Evolutionary conservation across 2,113 vertebrate genomes (phyloP), one percentile per base, ranked within the genome.

Genomic region (Erinaceus europaeus): DNA sequence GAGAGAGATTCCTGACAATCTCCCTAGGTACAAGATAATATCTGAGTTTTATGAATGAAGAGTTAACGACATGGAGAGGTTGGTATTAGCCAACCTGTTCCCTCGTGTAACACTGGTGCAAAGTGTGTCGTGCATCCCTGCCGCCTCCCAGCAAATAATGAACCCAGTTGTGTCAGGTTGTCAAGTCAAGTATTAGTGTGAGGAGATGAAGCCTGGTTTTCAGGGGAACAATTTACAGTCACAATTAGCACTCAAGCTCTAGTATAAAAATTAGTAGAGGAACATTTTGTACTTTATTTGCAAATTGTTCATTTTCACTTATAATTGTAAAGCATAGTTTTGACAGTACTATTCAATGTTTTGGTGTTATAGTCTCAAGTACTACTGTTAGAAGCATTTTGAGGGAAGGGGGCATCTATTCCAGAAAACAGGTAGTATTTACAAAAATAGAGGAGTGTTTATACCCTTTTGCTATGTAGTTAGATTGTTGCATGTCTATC

Each of bases 361-460:
- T 68, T 44, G 32, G 29, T 50, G n/a, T 79, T 69, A 5, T 62
- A 4, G 3, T 83, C 65, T 69, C 25, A 55, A 55, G 21, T 69
- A 68, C 53, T 74, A 5, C 29, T 59, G 7, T 46, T 71, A 80
- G 73, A 83, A 84, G 21, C 40, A 25, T 75, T 25, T 65, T 29
- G n/a, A n/a, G n/a, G n/a, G n/a, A n/a, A n/a, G n/a, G n/a, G n/a
- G n/a, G n/a, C n/a, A n/a, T n/a, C n/a, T n/a, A n/a, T 71, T 52
- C 71, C 71, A 3, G 12, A 59, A 94, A 91, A 75, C 40, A 64
- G 18, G 29, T 40, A 46, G 38, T 57, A 20, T 79, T 84, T 79
- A 74, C 52, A 12, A 69, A 75, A 52, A 87, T 87, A 64, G 64
- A 23, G n/a, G n/a, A 86, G 69, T 57, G 34, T 87, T 79, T 44